These are phyloP conservation scores for Hypomecis atomaria DNA, from an alignment of 2,888 invertebrate species.

Conservation along the genomic window DNA sequence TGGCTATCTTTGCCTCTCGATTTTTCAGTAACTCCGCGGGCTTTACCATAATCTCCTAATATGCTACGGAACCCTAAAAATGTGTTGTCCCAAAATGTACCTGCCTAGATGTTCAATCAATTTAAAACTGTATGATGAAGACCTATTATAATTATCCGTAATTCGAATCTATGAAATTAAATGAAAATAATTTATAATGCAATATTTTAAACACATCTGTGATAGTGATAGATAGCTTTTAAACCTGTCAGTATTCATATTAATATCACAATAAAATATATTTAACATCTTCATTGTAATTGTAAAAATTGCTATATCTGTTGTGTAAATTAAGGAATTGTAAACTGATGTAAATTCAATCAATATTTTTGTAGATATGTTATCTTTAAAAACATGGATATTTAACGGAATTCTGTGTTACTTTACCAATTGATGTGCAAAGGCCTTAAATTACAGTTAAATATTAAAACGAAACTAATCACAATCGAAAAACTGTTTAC, in stretches of 20 bases:
- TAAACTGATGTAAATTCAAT: conserved; percentile 48
- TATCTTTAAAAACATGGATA: conserved; percentile 32
- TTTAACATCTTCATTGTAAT: conserved; percentile 47
- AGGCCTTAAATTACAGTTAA: conserved; percentile 46
- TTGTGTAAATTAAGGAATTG: conserved; percentile 53
- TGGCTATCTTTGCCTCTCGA: too few relatives aligned
- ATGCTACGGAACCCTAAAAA: too few relatives aligned
- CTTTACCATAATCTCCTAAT: too few relatives aligned
- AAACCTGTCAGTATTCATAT: conserved; percentile 72
- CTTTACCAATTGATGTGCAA: conserved; percentile 34
- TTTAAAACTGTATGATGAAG: neutral
- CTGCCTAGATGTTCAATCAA: neutral
- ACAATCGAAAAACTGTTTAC: conserved; percentile 49
- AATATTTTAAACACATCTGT: conserved; percentile 62
- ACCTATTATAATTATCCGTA: neutral
- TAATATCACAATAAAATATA: conserved; percentile 59
- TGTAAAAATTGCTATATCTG: conserved; percentile 43
- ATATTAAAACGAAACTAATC: conserved; percentile 42
- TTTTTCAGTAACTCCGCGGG: too few relatives aligned
- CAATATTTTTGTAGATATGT: conserved; percentile 56
- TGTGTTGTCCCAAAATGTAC: neutral
- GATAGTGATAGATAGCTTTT: conserved; percentile 78
- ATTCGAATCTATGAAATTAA: neutral
- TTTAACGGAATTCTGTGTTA: conserved; percentile 21
- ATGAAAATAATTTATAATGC: conserved; percentile 28